phyloP scores from a whole-genome alignment of 2,113 vertebrate genomes.

The Scartelaos histophorus region DNA sequence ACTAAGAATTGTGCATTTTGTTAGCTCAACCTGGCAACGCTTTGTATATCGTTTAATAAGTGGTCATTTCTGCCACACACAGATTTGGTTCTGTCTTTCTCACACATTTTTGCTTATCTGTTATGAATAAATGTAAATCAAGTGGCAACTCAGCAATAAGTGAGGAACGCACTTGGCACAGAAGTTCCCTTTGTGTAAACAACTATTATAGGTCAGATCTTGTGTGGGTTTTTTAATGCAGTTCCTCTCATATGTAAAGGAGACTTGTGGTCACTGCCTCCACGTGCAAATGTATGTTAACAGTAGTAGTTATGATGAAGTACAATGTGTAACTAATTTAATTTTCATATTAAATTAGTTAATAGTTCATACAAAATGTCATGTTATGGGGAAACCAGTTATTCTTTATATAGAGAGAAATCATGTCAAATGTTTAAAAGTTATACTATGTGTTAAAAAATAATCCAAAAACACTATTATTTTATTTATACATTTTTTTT shows the following conservation, averaged over 20 bases:
- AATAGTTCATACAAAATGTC: neutral
- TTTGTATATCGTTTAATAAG: too few relatives aligned
- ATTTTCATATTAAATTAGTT: neutral
- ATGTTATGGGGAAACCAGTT: too few relatives aligned
- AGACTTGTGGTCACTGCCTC: too few relatives aligned
- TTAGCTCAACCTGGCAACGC: too few relatives aligned
- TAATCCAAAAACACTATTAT: neutral
- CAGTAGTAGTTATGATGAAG: neutral
- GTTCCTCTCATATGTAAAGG: too few relatives aligned
- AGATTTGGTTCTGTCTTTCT: too few relatives aligned
- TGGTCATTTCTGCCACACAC: too few relatives aligned
- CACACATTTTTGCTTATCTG: too few relatives aligned
- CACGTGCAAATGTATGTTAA: too few relatives aligned
- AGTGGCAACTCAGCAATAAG: neutral
- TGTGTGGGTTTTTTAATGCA: neutral
- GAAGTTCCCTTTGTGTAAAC: neutral
- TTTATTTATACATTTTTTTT: too few relatives aligned
- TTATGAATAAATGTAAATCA: neutral
- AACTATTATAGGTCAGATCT: neutral
- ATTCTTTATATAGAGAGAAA: neutral
- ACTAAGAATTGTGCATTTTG: too few relatives aligned
- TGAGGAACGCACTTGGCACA: neutral
- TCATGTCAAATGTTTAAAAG: neutral
- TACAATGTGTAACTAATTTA: neutral
- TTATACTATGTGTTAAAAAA: neutral